Evolutionary conservation across 1,140 invertebrate genomes (phyloP), one percentile per base, ranked within the genome.

Genomic region (Anastrepha obliqua): DNA sequence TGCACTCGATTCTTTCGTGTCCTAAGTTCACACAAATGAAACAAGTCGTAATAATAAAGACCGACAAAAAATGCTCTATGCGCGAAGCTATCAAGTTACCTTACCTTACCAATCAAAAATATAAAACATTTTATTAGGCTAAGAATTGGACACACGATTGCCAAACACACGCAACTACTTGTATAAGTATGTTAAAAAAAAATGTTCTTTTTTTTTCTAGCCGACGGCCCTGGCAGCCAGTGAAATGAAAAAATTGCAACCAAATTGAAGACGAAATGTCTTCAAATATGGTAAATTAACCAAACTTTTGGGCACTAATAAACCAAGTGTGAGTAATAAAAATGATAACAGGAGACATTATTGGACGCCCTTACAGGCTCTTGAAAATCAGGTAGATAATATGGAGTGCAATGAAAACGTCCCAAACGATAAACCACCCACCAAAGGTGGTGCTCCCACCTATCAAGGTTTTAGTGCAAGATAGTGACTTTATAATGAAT

Each of bases 311-410:
- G 67, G 47, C 42, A 47, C 67, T 47, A 47, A 44, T 74, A 74
- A 74, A 29, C 42, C 42, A 74, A 74, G 67, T 44, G 67, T 74
- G 67, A 74, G 60, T 62, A 13, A 62, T 62, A 62, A 74, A 74
- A 15, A 74, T 74, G 67, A 8, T 44, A 47, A 74, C n/a, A 74
- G 39, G 15, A 2, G 42, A 74, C 47, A 47, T 47, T 74, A 74
- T 74, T 74, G 42, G 11, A 74, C 67, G 67, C 67, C 67, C 20
- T 74, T 74, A 47, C 39, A 74, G 20, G 67, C 42, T 44, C 42
- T 74, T 47, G 39, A 74, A 74, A 29, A 47, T 47, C 9, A 74
- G 47, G 67, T 47, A 44, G 13, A 8, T 15, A 47, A 29, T 74
- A 47, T 29, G 67, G 67, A 74, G 67, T 29, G 8, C 17, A 47